A percentile compares a stretch with the other conserved stretches of the same genome.
These are phyloP conservation scores for Danionella dracula DNA, from an alignment of 2,797 vertebrate genomes.

Conservation along the genomic window DNA sequence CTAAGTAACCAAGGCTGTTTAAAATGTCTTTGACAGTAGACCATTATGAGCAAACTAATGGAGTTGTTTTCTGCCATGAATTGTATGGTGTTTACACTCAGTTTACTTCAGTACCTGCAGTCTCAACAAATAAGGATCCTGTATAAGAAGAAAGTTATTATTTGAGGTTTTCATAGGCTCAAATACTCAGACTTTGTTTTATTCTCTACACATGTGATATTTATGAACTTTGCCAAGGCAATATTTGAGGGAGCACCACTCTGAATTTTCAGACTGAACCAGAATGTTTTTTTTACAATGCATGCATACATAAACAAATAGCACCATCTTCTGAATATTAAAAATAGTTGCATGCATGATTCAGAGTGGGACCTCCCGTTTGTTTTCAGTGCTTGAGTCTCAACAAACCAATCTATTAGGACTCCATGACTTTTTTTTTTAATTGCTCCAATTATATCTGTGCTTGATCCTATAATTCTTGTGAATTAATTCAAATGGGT, in stretches of 20 bases:
- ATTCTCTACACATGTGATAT: not conserved
- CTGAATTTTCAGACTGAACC: slow-evolving; percentile 46
- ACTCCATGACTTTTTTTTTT: not conserved
- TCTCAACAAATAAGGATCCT: not conserved
- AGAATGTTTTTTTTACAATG: slow-evolving; percentile 65
- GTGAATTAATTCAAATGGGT: not conserved
- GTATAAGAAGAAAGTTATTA: not conserved
- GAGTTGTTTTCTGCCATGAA: slow-evolving; percentile 44
- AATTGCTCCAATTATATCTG: not conserved
- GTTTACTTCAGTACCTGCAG: slow-evolving; percentile 23
- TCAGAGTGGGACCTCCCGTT: slow-evolving; percentile 55
- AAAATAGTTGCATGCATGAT: slow-evolving; percentile 57
- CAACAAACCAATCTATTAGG: not conserved
- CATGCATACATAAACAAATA: slow-evolving; percentile 73
- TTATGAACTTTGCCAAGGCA: not conserved
- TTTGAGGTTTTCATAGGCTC: not conserved
- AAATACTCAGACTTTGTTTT: not conserved
- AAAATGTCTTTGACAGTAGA: slow-evolving; percentile 38
- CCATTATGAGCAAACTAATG: slow-evolving; percentile 42
- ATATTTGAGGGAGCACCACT: not conserved
- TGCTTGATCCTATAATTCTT: not conserved
- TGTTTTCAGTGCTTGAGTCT: not conserved
- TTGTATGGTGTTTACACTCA: slow-evolving; percentile 21
- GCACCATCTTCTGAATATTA: slow-evolving; percentile 71
- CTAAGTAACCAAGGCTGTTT: slow-evolving; percentile 43